Evolutionary conservation across 1,140 invertebrate species (phyloP), one percentile per base, ranked within the genome.

Genomic region (Elysia chlorotica): DNA sequence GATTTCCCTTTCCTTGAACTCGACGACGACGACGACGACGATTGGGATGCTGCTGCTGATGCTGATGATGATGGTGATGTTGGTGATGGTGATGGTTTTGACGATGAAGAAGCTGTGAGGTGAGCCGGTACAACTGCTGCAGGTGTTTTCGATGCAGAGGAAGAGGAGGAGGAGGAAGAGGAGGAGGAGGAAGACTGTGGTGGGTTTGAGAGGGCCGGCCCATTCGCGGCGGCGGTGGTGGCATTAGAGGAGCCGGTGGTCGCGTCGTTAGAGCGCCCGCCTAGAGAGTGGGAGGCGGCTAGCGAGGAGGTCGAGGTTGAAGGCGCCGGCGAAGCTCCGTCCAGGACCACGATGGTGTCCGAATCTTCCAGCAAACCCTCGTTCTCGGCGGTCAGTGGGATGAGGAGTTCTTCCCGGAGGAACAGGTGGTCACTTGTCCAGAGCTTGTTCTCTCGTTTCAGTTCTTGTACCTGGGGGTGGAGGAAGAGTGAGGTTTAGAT

Each of bases 351-450:
- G 23, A 75, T 69, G n/a, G 37, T 53, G 25, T 82, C 79, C 4
- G 69, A 54, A 2, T 74, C 67, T 10, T 79, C 72, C 25, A 81
- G 57, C 2, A 28, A 2, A 56, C 76, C 74, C 53, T 75, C 75
- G 41, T 82, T 74, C 5, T 80, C 78, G 14, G 79, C 72, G 1
- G 81, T 68, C 14, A 76, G 56, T 5, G 82, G 82, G 33, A 84
- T 79, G 53, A 79, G 77, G 38, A 84, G 71, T 36, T 71, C 53
- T 57, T 84, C 80, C 17, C 78, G 56, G 62, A 84, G 53, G 74
- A 82, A 82, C 53, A 84, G 76, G 66, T 76, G 80, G 71, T 84
- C 82, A 72, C 78, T 82, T 57, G 79, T 82, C 82, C 82, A 84
- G 37, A 84, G 72, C 61, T 82, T 81, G 75, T 84, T 84, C 67